Percentiles rank a stretch among this genome's conserved stretches.
These are phyloP conservation scores for Limanda limanda DNA, from an alignment of 2,113 vertebrate species.

Conservation along the genomic window DNA sequence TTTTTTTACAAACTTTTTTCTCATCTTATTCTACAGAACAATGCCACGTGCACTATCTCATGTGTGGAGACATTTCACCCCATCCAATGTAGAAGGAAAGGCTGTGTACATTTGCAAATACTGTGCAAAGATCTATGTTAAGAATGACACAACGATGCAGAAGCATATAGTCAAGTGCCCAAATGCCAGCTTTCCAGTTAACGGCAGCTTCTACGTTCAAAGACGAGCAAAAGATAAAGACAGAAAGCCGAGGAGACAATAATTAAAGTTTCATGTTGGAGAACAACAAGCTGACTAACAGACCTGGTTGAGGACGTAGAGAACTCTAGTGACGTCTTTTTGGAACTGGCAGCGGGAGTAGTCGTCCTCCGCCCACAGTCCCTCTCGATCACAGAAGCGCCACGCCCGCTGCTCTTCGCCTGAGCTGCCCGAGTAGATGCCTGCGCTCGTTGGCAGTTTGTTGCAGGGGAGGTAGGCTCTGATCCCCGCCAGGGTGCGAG, in stretches of 20 bases:
- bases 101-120: no score
- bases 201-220: background rate
- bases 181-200: background rate
- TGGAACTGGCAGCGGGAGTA: conserved; percentile 96
- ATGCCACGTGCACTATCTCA: no score
- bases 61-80: no score
- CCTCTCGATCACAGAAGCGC: conserved; percentile 90
- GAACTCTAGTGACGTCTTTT: conserved; percentile 94
- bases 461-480: conserved; percentile 91
- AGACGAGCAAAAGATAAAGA: background rate
- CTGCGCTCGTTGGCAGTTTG: conserved; percentile 85
- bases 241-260: background rate
- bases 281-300: background rate
- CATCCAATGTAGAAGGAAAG: no score
- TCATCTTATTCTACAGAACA: no score
- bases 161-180: no score
- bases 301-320: conserved; percentile 98
- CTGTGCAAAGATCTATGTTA: no score
- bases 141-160: no score
- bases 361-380: conserved; percentile 93
- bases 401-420: conserved; percentile 91
- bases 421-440: conserved; percentile 87
- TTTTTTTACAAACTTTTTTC: no score
- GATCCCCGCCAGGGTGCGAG: conserved; percentile 94
- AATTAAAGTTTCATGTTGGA: background rate